These are phyloP conservation scores for Thomomys bottae DNA, from an alignment of 2,113 vertebrate genomes.

Conservation along the genomic window DNA sequence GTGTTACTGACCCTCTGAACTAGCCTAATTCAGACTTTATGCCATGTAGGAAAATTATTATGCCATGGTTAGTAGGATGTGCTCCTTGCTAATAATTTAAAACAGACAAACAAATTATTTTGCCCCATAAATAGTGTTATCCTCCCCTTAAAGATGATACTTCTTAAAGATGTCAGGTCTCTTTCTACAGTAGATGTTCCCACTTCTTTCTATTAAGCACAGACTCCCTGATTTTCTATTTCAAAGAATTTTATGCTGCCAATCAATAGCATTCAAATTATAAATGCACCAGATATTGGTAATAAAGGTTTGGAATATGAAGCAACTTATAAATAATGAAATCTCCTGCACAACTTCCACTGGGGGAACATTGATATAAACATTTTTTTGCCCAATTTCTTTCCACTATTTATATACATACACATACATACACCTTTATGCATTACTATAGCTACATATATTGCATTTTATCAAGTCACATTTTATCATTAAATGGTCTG, in stretches of 20 bases:
- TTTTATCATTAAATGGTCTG: not conserved
- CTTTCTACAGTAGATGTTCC: not conserved
- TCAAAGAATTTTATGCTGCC: not conserved
- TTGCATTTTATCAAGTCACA: not conserved
- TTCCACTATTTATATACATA: not conserved
- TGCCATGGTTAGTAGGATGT: not conserved
- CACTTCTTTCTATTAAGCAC: not conserved
- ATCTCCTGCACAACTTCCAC: not conserved
- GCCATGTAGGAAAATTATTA: not conserved
- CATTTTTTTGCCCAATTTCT: not conserved
- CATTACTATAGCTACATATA: not conserved
- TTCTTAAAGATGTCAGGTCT: not conserved
- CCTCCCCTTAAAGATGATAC: not conserved
- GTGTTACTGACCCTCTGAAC: not conserved
- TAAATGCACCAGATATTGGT: conserved; percentile 2
- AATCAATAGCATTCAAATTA: conserved; percentile 35
- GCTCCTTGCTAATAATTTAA: not conserved
- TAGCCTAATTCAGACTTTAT: not conserved
- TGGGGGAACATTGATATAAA: not conserved
- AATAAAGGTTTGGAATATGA: not conserved
- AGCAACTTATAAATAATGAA: conserved; percentile 17
- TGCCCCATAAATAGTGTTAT: not conserved
- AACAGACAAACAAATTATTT: not conserved
- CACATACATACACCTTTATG: not conserved
- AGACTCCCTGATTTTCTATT: not conserved